Evolutionary conservation across 2,888 invertebrate genomes (phyloP).

Genomic region (Agonopterix arenella): DNA sequence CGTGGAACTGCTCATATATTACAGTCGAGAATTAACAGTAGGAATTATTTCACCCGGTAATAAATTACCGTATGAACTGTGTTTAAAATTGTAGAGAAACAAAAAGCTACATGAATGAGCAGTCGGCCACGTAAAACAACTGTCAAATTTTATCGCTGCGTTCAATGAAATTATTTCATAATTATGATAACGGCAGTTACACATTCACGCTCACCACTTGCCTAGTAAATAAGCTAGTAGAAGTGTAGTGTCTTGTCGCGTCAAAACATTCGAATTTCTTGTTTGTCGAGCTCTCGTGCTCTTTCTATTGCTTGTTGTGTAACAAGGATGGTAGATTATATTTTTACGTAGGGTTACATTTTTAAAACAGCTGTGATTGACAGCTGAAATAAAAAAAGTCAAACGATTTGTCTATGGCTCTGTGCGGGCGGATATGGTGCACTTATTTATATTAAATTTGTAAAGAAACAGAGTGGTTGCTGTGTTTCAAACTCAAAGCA

Average conservation of each 20-base stretch:
- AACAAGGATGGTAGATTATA: not conserved
- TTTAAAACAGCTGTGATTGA: not conserved
- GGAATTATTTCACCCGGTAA: conserved; percentile 1
- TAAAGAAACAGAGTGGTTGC: conserved; percentile 14
- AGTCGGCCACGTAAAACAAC: conserved; percentile 46
- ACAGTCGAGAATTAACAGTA: not conserved
- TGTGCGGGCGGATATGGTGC: not conserved
- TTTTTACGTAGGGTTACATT: not conserved
- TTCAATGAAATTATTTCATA: conserved; percentile 3
- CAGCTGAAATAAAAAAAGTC: not conserved
- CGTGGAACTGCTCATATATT: conserved; percentile 9
- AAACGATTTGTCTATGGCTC: not conserved
- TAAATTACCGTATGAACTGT: conserved; percentile 4
- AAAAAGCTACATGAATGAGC: conserved; percentile 17
- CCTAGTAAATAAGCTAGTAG: too few relatives aligned
- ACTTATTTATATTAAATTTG: not conserved
- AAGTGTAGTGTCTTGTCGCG: too few relatives aligned
- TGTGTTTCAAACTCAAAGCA: conserved; percentile 17
- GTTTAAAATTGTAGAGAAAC: conserved; percentile 23
- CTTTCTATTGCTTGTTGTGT: too few relatives aligned
- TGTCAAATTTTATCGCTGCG: conserved; percentile 20
- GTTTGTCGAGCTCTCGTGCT: too few relatives aligned
- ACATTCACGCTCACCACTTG: not conserved
- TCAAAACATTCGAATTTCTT: too few relatives aligned
- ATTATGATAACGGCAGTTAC: conserved; percentile 2